Base-by-base conservation (phyloP, 1,140 invertebrate genomes). In the Drosophila ogumai region DNA sequence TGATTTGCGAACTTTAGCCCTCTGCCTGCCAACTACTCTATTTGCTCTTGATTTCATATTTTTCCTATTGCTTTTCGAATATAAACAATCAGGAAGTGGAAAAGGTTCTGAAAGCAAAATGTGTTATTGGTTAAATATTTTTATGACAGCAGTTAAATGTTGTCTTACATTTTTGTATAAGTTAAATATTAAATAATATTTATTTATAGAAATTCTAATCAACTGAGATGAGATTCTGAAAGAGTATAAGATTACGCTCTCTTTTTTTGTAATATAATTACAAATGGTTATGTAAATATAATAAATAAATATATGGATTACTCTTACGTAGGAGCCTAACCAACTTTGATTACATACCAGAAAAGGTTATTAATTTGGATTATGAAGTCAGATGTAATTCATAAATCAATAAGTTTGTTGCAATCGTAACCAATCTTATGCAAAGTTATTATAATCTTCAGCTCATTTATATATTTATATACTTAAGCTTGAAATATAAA, bases 1-100 rank as follows among this genome's bases (percentile, higher is more conserved):
- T 71, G 68, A 71, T 58, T 72, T 58, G 68, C 44, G 36, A 69
- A 38, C 38, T 69, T 38, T 38, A 54, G 36, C 47, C 61, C 43
- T n/a, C 34, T 47, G 40, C 40, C 19, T 12, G 32, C 49, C 41
- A 22, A 68, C 34, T 28, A 28, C 32, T 31, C 31, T 22, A n/a
- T 38, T 67, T 43, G 22, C 9, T 43, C 15, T 50, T 52, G 22
- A 55, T 54, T 31, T 52, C 13, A 52, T 52, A 67, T 65, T 25
- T 36, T 28, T 68, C 13, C 12, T 34, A 49, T 65, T 68, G 60
- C 46, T n/a, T 34, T 50, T 22, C 38, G 19, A 15, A 22, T 34
- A 34, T 44, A 34, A 65, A 59, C 52, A 64, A 59, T 59, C 28
- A 32, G 28, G 3, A 9, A 52, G 17, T 8, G 12, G 15, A 22